Percentiles rank a stretch among this genome's conserved stretches.
Conservation (phyloP, 2,113 vertebrate genomes). For the Cryptomyrus ogoouensis region DNA sequence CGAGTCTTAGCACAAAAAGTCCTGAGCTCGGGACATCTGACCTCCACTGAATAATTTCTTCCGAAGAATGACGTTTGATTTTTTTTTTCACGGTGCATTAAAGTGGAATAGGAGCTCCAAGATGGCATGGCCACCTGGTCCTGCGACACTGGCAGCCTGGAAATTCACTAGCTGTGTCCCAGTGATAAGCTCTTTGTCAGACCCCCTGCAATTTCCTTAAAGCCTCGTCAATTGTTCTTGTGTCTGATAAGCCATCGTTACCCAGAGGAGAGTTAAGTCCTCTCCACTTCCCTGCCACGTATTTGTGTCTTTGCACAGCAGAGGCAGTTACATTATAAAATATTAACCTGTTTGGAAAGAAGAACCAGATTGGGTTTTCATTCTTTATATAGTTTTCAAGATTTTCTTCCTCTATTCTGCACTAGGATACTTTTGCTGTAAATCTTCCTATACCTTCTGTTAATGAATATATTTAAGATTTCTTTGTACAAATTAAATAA, state of each 20-base stretch:
- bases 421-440: neutral
- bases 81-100: neutral
- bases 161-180: neutral
- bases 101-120: neutral
- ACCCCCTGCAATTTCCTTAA: neutral
- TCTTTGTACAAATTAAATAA: neutral
- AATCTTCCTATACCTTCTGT: neutral
- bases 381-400: neutral
- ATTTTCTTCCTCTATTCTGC: neutral
- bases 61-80: neutral
- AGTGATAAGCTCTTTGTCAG: neutral
- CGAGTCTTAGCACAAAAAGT: neutral
- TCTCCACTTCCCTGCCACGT: neutral
- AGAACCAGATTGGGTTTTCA: neutral
- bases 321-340: neutral
- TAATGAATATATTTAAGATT: neutral
- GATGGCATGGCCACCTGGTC: neutral
- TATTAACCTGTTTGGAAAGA: neutral
- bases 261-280: neutral
- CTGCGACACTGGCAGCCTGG: neutral
- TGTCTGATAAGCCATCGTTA: neutral
- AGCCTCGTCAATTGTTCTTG: neutral
- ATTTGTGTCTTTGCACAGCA: neutral
- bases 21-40: neutral
- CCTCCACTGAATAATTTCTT: neutral